Percentiles rank a stretch among this genome's conserved stretches.
Conservation (phyloP, 2,797 vertebrate genomes). For the Pipistrellus kuhlii region DNA sequence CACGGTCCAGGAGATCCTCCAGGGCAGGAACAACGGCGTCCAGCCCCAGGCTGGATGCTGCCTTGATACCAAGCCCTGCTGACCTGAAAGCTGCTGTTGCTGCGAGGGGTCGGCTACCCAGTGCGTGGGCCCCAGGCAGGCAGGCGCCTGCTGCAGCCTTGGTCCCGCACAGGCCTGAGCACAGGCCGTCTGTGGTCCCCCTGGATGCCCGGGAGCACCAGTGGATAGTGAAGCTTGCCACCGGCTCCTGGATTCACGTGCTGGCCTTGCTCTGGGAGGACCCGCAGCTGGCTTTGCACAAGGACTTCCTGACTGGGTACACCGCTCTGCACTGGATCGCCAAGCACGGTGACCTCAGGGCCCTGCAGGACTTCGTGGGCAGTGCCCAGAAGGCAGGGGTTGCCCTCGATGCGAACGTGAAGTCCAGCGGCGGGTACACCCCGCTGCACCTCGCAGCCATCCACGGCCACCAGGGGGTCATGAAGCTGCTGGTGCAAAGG, state of each 20-base stretch:
- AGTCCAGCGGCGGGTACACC: slow-evolving; percentile 93
- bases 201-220: slow-evolving; percentile 91
- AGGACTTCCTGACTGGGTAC: slow-evolving; percentile 95
- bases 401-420: slow-evolving; percentile 89
- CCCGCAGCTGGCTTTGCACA: slow-evolving; percentile 89
- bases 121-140: neutral
- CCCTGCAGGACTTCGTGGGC: slow-evolving; percentile 92
- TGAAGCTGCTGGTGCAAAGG: slow-evolving; percentile 92
- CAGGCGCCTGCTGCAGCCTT: neutral
- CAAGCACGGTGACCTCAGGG: slow-evolving; percentile 93
- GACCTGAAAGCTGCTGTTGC: neutral
- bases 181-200: slow-evolving; percentile 87
- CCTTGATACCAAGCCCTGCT: slow-evolving; percentile 27
- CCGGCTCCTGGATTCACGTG: slow-evolving; percentile 91
- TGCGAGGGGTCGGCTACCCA: neutral
- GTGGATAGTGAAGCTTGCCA: slow-evolving; percentile 94
- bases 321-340: slow-evolving; percentile 97
- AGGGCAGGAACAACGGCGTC: slow-evolving; percentile 28
- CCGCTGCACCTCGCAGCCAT: slow-evolving; percentile 95
- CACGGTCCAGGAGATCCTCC: slow-evolving; percentile 65
- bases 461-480: slow-evolving; percentile 91
- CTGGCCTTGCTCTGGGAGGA: slow-evolving; percentile 92
- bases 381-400: slow-evolving; percentile 88
- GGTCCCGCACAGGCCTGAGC: slow-evolving; percentile 20
- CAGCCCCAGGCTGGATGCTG: slow-evolving; percentile 68